Evolutionary conservation across 2,888 invertebrate genomes (phyloP), one percentile per base, ranked within the genome.

Genomic region (Malachius bipustulatus): DNA sequence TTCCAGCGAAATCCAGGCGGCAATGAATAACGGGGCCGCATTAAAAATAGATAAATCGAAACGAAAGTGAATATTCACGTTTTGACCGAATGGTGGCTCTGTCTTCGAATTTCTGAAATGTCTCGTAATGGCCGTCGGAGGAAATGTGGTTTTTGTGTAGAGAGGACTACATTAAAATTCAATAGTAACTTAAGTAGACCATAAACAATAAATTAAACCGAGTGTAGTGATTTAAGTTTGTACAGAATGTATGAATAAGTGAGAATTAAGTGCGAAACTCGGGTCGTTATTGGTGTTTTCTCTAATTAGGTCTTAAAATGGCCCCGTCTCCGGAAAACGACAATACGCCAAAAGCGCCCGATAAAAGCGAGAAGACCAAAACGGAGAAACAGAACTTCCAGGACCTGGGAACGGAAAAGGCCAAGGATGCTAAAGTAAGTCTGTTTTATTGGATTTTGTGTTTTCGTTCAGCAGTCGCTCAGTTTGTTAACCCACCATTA

Each of bases 241-340:
- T 8, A 8, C 6, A n/a, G 6, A 6, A 19, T 19, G 24, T 19
- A 19, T 19, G 24, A 19, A 8, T 19, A 8, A 19, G 24, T 19
- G 24, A 19, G n/a, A n/a, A 19, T 8, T 19, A 19, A 19, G 24
- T 19, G 24, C n/a, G n/a, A 8, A 8, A 19, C n/a, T 19, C 24
- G 24, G 24, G 6, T 19, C 24, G 6, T n/a, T n/a, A 19, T 19
- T n/a, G n/a, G n/a, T 19, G n/a, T 8, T 19, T 19, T n/a, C 24
- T 19, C n/a, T 26, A 26, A 36, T 33, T 14, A 15, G 31, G 39
- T 36, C 15, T 15, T 37, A 75, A 75, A 69, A 80, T 80, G 80
- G 77, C 78, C 71, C 78, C 79, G 69, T 75, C 77, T 65, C 79
- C 79, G 65, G 76, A 78, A 65, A 74, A 77, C 67, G 77, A 76